Percentiles rank a stretch among this genome's conserved stretches.
phyloP scores from a whole-genome alignment of 1,140 invertebrate genomes.

The Mycetomoellerius zeteki region DNA sequence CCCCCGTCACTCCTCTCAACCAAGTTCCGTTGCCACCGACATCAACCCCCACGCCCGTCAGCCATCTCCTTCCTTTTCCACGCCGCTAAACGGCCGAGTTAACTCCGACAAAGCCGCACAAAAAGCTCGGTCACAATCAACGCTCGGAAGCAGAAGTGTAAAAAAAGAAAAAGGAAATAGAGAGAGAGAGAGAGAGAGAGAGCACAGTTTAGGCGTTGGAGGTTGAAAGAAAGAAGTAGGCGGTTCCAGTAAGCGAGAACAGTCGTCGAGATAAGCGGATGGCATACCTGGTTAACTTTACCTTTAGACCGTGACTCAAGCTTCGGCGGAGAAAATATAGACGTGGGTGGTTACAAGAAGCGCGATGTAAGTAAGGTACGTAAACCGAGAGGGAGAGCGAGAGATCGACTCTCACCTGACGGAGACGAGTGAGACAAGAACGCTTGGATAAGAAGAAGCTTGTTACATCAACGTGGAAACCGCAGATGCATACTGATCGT shows the following conservation, averaged over 20 bases:
- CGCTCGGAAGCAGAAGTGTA: constrained; percentile 7
- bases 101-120: constrained; percentile 59
- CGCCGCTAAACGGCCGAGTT: constrained; percentile 75
- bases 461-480: constrained; percentile 65
- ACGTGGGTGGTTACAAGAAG: constrained; percentile 41
- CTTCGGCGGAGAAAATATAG: constrained; percentile 27
- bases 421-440: constrained; percentile 33
- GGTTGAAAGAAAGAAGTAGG: constrained; percentile 28
- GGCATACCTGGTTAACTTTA: constrained; percentile 49
- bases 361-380: constrained; percentile 25
- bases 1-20: neutral
- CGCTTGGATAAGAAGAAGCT: constrained; percentile 60
- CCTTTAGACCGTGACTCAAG: neutral
- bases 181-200: no score
- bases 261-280: constrained; percentile 30
- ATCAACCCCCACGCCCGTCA: neutral
- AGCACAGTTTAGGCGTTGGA: constrained; percentile 23
- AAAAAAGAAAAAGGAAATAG: constrained; percentile 27
- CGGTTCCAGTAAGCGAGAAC: constrained; percentile 21
- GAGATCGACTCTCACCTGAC: constrained; percentile 38
- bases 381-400: constrained; percentile 31
- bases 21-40: neutral
- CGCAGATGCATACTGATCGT: constrained; percentile 62
- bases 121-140: constrained; percentile 79
- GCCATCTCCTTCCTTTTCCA: constrained; percentile 53